Evolutionary conservation across 2,113 vertebrate species (phyloP).

Genomic region (Noctilio leporinus): DNA sequence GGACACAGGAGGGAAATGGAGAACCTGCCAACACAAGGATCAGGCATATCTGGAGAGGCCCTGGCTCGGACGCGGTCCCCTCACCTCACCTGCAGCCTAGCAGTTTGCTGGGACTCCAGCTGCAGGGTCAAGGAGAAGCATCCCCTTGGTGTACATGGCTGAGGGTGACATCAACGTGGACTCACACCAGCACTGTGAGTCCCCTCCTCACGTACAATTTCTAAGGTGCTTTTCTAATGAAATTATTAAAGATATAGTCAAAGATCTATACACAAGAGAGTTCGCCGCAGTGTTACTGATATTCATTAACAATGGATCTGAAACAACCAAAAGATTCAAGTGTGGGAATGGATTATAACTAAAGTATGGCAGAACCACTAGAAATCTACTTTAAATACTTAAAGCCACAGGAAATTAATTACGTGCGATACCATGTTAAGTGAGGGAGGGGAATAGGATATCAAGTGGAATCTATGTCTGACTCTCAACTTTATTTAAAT

Average conservation of each 20-base stretch:
- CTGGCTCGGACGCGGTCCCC: not conserved
- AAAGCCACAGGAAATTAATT: slow-evolving; percentile 1
- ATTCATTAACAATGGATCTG: not conserved
- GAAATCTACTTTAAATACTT: slow-evolving; percentile 18
- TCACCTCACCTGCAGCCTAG: not conserved
- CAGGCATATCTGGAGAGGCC: not conserved
- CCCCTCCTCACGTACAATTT: not conserved
- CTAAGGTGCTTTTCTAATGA: slow-evolving; percentile 5
- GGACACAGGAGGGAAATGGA: not conserved
- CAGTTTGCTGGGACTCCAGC: not conserved
- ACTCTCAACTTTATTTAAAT: not conserved
- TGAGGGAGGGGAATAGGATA: not conserved
- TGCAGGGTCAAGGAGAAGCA: not conserved
- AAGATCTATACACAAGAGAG: not conserved
- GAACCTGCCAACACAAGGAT: not conserved
- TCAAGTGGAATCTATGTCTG: not conserved
- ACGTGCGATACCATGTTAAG: not conserved
- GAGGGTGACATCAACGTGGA: not conserved
- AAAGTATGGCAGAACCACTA: not conserved
- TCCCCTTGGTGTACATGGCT: not conserved
- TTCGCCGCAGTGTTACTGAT: not conserved
- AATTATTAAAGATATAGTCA: not conserved
- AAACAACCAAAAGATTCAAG: not conserved
- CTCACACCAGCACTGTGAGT: not conserved
- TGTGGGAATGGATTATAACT: not conserved